phyloP scores from a whole-genome alignment of 2,113 vertebrate genomes.

The Rostratula benghalensis region DNA sequence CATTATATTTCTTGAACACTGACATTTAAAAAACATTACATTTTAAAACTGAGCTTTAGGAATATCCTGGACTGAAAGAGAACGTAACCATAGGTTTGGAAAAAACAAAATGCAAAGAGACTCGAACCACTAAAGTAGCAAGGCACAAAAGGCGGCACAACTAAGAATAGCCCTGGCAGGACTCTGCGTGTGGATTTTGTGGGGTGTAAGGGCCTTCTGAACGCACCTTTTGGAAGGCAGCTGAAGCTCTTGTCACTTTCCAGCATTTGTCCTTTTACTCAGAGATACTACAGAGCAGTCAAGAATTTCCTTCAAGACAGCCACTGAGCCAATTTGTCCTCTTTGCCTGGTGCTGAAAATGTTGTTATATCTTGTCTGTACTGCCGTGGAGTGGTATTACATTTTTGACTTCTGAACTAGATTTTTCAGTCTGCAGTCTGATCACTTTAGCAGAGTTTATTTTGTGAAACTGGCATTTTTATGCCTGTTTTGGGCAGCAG shows the following conservation, averaged over 20 bases:
- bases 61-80: slow-evolving; percentile 8
- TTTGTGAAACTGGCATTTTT: slow-evolving; percentile 44
- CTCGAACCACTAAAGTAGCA: slow-evolving; percentile 23
- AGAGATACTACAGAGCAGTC: slow-evolving; percentile 58
- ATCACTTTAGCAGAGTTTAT: slow-evolving; percentile 71
- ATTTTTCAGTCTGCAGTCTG: slow-evolving; percentile 59
- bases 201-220: background rate
- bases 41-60: slow-evolving; percentile 33
- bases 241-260: background rate
- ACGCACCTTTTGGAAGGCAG: slow-evolving; percentile 59
- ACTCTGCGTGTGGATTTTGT: background rate
- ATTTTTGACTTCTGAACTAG: slow-evolving; percentile 65
- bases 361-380: slow-evolving; percentile 56
- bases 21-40: background rate
- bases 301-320: slow-evolving; percentile 65
- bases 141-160: slow-evolving; percentile 1
- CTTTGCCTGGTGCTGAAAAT: slow-evolving; percentile 26
- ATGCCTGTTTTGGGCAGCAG: slow-evolving; percentile 34
- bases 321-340: slow-evolving; percentile 11
- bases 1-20: slow-evolving; percentile 46
- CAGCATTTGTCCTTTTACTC: slow-evolving; percentile 45
- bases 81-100: slow-evolving; percentile 39
- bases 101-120: slow-evolving; percentile 53
- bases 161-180: slow-evolving; percentile 54
- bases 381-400: slow-evolving; percentile 37